Evolutionary conservation across 2,888 invertebrate species (phyloP), one percentile per base, ranked within the genome.

Genomic region (Chymomyza amoena): DNA sequence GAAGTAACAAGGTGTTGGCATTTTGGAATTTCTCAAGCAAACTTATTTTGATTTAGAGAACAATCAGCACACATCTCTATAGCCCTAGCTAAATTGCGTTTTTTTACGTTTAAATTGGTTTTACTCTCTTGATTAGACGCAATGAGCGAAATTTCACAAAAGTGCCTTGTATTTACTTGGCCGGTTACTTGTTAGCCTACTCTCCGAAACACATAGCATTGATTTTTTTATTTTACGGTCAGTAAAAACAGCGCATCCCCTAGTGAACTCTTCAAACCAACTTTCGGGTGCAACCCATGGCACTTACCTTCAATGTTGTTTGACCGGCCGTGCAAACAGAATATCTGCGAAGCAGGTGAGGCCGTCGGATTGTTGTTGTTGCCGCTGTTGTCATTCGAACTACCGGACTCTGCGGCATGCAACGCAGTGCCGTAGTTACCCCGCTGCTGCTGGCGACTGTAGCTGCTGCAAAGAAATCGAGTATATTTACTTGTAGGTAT

Each of bases 241-340:
- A 13, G 39, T 20, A n/a, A 9, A 54, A 54, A 7, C 54, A 54
- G 54, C 15, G 15, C 0, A 18, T 20, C 7, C 39, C 39, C 39
- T 7, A 10, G 13, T 13, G 39, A 13, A 3, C 39, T 13, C 39
- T 45, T 10, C 13, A 45, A 45, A 1, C 13, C 39, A 45, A 45
- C 39, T 45, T 45, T 45, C 4, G 25, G 7, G 25, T 20, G 16
- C 25, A 6, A n/a, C 20, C 36, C 7, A 2, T 2, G 18, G 20
- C 16, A 73, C 81, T 78, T 73, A 79, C 87, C 84, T 83, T 89
- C 88, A n/a, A 90, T 67, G 65, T 87, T 84, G 73, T 87, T 77
- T 16, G 82, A 78, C 39, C 82, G 85, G n/a, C 90, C 90, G 75
- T 90, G 89, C 72, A 90, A 81, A 72, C 90, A 89, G 70, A 81